Percentiles rank a stretch among this genome's conserved stretches.
Evolutionary conservation across 2,797 vertebrate species (phyloP).

Genomic region (Falco concolor): DNA sequence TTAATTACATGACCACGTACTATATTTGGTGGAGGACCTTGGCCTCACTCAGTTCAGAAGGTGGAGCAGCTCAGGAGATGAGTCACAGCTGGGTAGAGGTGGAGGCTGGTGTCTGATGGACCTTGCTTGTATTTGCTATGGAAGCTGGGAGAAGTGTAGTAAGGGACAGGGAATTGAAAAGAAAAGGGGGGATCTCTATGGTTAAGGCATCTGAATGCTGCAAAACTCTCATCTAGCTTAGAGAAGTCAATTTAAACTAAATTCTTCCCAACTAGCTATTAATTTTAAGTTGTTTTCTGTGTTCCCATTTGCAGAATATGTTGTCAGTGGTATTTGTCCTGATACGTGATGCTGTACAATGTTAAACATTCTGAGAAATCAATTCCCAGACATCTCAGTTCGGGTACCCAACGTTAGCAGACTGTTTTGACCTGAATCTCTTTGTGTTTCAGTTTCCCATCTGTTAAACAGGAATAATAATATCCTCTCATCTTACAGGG

Average conservation of each 20-base stretch:
- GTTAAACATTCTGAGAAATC: constrained; percentile 13
- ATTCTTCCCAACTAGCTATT: not conserved
- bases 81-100: not conserved
- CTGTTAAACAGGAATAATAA: constrained; percentile 50
- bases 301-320: not conserved
- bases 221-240: not conserved
- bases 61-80: not conserved
- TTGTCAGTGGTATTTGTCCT: not conserved
- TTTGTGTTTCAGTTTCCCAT: constrained; percentile 55
- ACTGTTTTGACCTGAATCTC: constrained; percentile 49
- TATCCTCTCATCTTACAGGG: not conserved
- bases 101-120: not conserved
- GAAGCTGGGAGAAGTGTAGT: not conserved
- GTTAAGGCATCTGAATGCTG: not conserved
- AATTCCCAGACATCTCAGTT: constrained; percentile 6
- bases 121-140: not conserved
- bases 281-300: not conserved
- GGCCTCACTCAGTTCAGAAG: not conserved
- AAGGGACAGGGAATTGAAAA: not conserved
- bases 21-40: not conserved
- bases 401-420: not conserved
- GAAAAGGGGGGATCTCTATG: not conserved
- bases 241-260: not conserved
- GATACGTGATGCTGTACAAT: not conserved
- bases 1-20: not conserved